A percentile compares a stretch with the other conserved stretches of the same genome.
Evolutionary conservation across 2,797 vertebrate species (phyloP).

Genomic region (Calcarius lapponicus): DNA sequence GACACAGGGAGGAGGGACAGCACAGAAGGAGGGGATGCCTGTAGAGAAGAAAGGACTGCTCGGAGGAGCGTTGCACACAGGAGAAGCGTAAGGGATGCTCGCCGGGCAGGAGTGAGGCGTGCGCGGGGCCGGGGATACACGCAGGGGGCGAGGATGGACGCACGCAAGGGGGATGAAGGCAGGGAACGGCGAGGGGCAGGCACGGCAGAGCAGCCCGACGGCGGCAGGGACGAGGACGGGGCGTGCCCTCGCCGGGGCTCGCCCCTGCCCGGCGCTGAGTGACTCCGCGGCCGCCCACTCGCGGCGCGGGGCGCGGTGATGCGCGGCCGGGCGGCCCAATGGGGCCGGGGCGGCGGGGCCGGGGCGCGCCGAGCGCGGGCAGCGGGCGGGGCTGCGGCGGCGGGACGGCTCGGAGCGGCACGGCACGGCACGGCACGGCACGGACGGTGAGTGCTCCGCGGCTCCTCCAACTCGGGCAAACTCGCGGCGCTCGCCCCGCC

Average conservation of each 20-base stretch:
- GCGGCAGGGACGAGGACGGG: neutral
- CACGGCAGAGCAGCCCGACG: neutral
- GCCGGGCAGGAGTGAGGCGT: accelerated
- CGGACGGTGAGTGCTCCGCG: neutral
- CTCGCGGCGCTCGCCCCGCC: neutral
- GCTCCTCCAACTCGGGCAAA: neutral
- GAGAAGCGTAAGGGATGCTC: neutral
- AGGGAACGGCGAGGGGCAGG: accelerated
- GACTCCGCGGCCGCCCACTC: neutral
- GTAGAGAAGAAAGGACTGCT: neutral
- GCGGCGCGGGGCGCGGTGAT: neutral
- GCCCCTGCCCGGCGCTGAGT: slow-evolving; percentile 1
- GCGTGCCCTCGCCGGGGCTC: neutral
- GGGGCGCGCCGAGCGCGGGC: neutral
- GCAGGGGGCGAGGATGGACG: too few relatives aligned
- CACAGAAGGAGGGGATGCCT: neutral
- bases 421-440: neutral
- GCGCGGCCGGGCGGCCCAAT: slow-evolving; percentile 1
- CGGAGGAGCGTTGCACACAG: accelerated
- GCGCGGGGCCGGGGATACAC: neutral
- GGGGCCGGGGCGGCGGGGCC: neutral
- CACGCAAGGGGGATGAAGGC: accelerated
- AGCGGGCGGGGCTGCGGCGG: neutral
- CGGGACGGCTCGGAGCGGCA: neutral
- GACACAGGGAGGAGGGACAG: neutral